Evolutionary conservation across 2,888 invertebrate species (phyloP).

Genomic region (Apotomis capreana): DNA sequence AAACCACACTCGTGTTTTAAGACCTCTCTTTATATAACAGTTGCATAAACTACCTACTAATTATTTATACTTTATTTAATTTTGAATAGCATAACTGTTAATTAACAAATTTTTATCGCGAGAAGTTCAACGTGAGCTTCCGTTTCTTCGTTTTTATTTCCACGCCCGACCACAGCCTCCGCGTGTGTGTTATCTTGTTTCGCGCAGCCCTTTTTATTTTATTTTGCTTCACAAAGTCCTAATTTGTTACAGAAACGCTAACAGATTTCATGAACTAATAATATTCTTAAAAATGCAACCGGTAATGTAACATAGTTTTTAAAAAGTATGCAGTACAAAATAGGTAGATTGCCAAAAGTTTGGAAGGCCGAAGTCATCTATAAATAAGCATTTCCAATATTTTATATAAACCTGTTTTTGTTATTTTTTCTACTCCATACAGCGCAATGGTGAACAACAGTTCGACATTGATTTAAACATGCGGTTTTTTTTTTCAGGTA

Average conservation of each 20-base stretch:
- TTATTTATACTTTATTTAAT: not conserved
- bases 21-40: no score
- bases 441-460: no score
- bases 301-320: no score
- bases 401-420: no score
- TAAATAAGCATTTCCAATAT: no score
- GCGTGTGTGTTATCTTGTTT: constrained; percentile 10
- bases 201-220: constrained; percentile 1
- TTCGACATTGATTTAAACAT: not conserved
- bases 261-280: not conserved
- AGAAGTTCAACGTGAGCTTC: not conserved
- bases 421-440: no score
- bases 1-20: no score
- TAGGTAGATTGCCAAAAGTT: no score
- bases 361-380: no score
- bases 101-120: not conserved
- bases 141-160: constrained; percentile 6
- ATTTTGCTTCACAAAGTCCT: not conserved
- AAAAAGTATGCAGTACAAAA: no score
- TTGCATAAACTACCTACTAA: no score
- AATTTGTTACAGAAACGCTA: constrained; percentile 4
- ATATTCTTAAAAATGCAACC: not conserved
- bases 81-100: not conserved
- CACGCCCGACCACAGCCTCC: not conserved
- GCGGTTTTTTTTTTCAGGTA: not conserved